Base-by-base conservation (phyloP, 2,113 vertebrate species). In the Cephalopholis sonnerati region DNA sequence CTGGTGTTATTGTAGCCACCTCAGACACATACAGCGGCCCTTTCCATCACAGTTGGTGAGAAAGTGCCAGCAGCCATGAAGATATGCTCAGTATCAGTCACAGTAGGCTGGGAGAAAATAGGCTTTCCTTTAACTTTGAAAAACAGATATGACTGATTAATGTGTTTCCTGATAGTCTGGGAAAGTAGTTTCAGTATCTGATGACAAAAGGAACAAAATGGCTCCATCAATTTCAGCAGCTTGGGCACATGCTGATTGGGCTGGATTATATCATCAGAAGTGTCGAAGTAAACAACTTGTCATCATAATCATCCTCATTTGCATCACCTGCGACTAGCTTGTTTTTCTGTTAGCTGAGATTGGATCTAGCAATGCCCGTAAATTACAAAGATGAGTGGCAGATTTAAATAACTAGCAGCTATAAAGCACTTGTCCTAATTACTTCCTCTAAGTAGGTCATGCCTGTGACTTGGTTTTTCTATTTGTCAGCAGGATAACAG, bases 241-340 rank as follows among this genome's bases (percentile, higher is more conserved):
- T 24, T 66, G 25, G 25, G 8, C 25, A n/a, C 48, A 51, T 75
- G 13, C 55, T 81, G 70, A 78, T 64, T 22, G 2, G 41, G 22
- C 24, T 62, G 44, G 20, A 74, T 76, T 39, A 46, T 61, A 57
- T 64, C 6, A 63, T 50, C 57, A 66, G 27, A 51, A 27, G 41
- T 10, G 27, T 3, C 39, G 20, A 73, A 61, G 55, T 74, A 74
- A 86, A 77, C 68, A 80, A 77, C 71, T 59, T 64, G 64, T 61
- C 18, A 77, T 74, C 59, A 65, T 58, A 70, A 81, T 70, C 46
- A 71, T 36, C 12, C 24, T 25, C 63, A 44, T 81, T 59, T 70
- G 46, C 74, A 73, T 72, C 66, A 65, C 22, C 46, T 61, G 18
- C 17, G 16, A 59, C 17, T 22, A 48, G 36, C 27, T 46, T 71